A percentile compares a stretch with the other conserved stretches of the same genome.
These are phyloP conservation scores for Zosterops japonicus DNA, from an alignment of 2,113 vertebrate genomes.

Conservation along the genomic window DNA sequence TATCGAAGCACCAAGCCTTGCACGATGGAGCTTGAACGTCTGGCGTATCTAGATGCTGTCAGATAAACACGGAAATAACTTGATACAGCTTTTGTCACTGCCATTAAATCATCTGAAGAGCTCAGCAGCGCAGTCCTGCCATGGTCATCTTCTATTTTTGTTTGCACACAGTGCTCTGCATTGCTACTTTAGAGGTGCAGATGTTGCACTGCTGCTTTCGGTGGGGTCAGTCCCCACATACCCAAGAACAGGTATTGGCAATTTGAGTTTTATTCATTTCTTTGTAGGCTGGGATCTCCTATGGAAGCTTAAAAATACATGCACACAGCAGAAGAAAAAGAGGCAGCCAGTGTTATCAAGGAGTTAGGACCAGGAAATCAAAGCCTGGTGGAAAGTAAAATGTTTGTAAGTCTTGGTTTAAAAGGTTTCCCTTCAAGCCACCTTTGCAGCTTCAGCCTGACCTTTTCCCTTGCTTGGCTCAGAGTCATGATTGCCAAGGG, in stretches of 20 bases:
- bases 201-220: neutral
- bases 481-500: neutral
- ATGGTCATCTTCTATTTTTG: neutral
- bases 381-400: neutral
- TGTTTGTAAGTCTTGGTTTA: neutral
- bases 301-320: neutral
- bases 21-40: neutral
- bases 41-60: neutral
- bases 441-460: neutral
- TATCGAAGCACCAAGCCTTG: neutral
- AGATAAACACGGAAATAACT: neutral
- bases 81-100: neutral
- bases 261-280: neutral
- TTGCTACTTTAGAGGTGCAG: neutral
- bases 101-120: constrained; percentile 1
- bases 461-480: neutral
- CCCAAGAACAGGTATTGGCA: neutral
- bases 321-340: neutral
- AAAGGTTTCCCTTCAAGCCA: neutral
- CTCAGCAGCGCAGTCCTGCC: neutral
- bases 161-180: neutral
- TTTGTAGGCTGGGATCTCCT: neutral
- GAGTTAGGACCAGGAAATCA: neutral
- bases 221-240: neutral
- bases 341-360: neutral